A percentile compares a stretch with the other conserved stretches of the same genome.
Conservation (phyloP, 1,140 invertebrate genomes). For the Leptinotarsa lineolata region DNA sequence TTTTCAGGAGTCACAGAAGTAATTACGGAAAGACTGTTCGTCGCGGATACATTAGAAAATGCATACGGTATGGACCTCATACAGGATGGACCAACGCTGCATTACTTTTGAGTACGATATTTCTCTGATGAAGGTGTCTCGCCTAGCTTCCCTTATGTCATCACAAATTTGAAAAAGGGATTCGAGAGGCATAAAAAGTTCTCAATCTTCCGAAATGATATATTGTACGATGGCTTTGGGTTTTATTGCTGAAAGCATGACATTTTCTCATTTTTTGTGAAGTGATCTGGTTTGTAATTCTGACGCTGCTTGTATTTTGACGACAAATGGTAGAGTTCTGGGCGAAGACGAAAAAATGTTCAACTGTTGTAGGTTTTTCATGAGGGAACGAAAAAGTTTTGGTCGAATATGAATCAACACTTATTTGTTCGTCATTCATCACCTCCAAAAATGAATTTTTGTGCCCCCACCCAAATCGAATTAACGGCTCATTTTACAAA, state of each 20-base stretch:
- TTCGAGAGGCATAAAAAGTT: slow-evolving; percentile 13
- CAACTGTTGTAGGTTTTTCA: not conserved
- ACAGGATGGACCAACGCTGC: not conserved
- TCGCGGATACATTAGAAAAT: no score
- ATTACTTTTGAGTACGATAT: not conserved
- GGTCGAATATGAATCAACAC: no score
- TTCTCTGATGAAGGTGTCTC: not conserved
- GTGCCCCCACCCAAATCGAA: no score
- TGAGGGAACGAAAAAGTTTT: no score
- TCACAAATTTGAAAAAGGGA: slow-evolving; percentile 15
- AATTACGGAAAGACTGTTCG: not conserved
- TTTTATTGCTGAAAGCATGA: slow-evolving; percentile 16
- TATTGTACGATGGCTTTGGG: not conserved
- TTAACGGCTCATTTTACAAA: no score
- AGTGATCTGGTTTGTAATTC: not conserved
- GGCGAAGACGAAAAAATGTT: not conserved
- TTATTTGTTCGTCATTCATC: no score
- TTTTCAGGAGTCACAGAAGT: not conserved
- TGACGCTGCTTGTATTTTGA: not conserved
- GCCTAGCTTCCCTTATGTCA: slow-evolving; percentile 17
- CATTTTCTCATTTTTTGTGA: not conserved
- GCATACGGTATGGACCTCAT: no score
- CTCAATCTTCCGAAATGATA: slow-evolving; percentile 16
- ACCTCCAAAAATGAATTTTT: no score
- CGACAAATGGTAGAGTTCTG: not conserved